phyloP scores from a whole-genome alignment of 2,113 vertebrate genomes.

The Anoura caudifer region DNA sequence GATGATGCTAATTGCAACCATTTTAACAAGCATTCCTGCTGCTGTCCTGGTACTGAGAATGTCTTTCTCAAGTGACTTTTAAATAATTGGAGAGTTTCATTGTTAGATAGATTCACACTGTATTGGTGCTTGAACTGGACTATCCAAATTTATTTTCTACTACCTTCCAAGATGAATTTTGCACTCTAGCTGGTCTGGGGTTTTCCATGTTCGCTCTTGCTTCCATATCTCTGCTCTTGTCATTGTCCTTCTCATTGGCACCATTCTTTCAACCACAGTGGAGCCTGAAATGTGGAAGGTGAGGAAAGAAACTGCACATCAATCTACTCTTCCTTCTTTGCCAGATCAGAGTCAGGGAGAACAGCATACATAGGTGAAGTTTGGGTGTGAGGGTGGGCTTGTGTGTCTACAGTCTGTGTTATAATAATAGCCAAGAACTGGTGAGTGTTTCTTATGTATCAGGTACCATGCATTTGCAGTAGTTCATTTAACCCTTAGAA shows the following conservation, averaged over 20 bases:
- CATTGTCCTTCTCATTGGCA: neutral
- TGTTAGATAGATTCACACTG: neutral
- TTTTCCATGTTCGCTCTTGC: neutral
- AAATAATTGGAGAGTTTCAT: neutral
- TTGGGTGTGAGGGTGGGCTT: neutral
- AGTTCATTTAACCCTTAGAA: neutral
- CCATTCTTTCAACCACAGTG: neutral
- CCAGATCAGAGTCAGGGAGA: neutral
- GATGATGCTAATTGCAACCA: neutral
- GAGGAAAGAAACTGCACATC: neutral
- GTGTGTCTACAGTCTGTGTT: neutral
- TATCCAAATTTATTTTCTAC: neutral
- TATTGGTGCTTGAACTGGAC: neutral
- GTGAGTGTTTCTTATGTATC: neutral
- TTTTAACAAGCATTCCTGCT: neutral
- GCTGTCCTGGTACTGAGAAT: neutral
- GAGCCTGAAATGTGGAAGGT: neutral
- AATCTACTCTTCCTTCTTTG: neutral
- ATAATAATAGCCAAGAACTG: neutral
- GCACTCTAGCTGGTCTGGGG: neutral
- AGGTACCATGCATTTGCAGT: neutral
- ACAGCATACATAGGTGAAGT: neutral
- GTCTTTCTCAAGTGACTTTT: neutral
- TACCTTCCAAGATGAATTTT: neutral
- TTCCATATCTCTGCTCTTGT: neutral